Evolutionary conservation across 1,140 invertebrate genomes (phyloP), one percentile per base, ranked within the genome.

Genomic region (Procambarus clarkii): DNA sequence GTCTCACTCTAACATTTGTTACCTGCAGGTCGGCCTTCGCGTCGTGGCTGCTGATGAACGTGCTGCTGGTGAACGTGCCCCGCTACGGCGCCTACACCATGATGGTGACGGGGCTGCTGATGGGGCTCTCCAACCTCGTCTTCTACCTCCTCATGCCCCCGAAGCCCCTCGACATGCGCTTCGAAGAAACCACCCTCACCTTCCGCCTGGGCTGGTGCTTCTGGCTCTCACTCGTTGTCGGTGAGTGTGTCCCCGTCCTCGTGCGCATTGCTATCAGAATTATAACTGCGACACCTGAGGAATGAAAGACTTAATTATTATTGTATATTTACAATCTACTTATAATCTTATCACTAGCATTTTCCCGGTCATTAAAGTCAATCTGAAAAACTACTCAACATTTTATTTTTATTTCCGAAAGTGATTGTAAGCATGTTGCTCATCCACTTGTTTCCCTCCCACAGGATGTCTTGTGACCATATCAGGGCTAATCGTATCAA

Each of bases 201-300:
- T 98, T 99, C 94, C 95, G 96, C 34, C 97, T 98, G 76, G 98
- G 98, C 44, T 99, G 98, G 97, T 98, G 97, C 94, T 99, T 97
- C 95, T 99, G 98, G 97, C 95, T 99, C 46, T 96, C 98, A 44
- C 94, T 99, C 0, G 95, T 97, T 69, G 97, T 98, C 93, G 98
- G 98, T 98, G 95, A 94, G 93, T 94, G 21, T 54, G 24, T 81
- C 45, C 24, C 48, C 9, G 48, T 58, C 45, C 58, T 21, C 60
- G 4, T 2, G 60, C 34, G 1, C 34, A 34, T 34, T 34, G 34
- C 34, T 34, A 34, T 34, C 34, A 34, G 34, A 34, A 34, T 34
- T 34, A 34, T 34, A 34, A 34, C 34, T 34, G 34, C 34, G 34
- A 34, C 34, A 34, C 34, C 34, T 34, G 34, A 34, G 34, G 34